Percentiles rank a stretch among this genome's conserved stretches.
phyloP scores from a whole-genome alignment of 2,113 vertebrate species.

The Argyrosomus japonicus region DNA sequence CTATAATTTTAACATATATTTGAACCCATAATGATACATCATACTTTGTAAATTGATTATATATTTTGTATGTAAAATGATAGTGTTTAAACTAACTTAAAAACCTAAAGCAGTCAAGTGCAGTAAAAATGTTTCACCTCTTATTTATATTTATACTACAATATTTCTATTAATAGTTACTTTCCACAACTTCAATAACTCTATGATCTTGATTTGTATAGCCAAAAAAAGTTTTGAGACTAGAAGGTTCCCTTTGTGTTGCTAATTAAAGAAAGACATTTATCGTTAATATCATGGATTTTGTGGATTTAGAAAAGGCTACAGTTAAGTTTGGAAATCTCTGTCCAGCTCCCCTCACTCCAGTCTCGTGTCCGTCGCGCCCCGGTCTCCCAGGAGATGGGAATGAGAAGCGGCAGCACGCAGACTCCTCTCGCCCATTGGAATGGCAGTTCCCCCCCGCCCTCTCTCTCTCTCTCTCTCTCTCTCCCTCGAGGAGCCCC shows the following conservation, averaged over 20 bases:
- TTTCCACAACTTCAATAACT: neutral
- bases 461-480: slow-evolving; percentile 69
- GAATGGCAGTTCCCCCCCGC: slow-evolving; percentile 85
- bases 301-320: neutral
- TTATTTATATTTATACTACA: neutral
- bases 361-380: slow-evolving; percentile 72
- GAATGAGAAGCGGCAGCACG: slow-evolving; percentile 90
- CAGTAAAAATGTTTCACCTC: neutral
- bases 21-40: neutral
- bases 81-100: neutral
- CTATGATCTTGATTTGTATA: neutral
- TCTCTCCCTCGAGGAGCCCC: slow-evolving; percentile 88
- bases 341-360: slow-evolving; percentile 48
- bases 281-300: neutral
- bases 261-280: too few relatives aligned
- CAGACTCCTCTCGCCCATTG: slow-evolving; percentile 91
- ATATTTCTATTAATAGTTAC: neutral
- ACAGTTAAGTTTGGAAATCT: slow-evolving; percentile 21
- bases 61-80: neutral
- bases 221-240: neutral
- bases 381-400: slow-evolving; percentile 92
- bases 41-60: neutral
- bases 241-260: too few relatives aligned
- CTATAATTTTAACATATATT: neutral
- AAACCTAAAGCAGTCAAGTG: neutral